phyloP scores from a whole-genome alignment of 2,797 vertebrate species.

The Notamacropus eugenii region DNA sequence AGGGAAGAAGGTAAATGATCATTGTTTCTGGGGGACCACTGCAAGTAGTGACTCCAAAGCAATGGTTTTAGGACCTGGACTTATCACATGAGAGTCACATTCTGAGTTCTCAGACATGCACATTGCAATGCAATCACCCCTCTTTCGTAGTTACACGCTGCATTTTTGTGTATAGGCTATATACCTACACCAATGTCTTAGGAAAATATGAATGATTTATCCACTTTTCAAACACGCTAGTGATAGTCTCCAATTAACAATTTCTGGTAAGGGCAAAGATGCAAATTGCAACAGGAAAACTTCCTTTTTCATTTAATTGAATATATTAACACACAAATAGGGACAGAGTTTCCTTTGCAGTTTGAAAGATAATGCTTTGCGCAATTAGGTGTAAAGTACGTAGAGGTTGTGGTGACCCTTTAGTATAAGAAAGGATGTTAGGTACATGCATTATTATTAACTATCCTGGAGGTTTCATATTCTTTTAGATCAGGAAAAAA shows the following conservation, averaged over 20 bases:
- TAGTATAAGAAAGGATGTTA: background rate
- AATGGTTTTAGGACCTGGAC: background rate
- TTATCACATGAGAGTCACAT: background rate
- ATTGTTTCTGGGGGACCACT: background rate
- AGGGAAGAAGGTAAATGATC: constrained; percentile 93
- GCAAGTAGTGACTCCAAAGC: background rate
- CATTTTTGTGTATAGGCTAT: background rate
- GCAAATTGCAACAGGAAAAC: background rate
- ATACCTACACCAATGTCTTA: background rate
- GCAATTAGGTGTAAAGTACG: background rate
- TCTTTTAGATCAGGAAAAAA: background rate
- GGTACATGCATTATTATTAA: background rate
- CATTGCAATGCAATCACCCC: background rate
- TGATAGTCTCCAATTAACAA: background rate
- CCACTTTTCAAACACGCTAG: background rate
- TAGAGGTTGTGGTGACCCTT: background rate
- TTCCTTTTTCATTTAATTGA: constrained; percentile 15
- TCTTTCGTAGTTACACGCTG: background rate
- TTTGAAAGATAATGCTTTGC: background rate
- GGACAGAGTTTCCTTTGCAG: background rate
- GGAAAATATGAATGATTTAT: background rate
- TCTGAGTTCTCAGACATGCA: background rate
- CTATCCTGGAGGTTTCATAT: accelerated
- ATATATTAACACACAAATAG: constrained; percentile 39
- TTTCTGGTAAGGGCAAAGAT: background rate